These are phyloP conservation scores for Spheniscus mendiculus DNA, from an alignment of 2,113 vertebrate genomes.

Conservation along the genomic window DNA sequence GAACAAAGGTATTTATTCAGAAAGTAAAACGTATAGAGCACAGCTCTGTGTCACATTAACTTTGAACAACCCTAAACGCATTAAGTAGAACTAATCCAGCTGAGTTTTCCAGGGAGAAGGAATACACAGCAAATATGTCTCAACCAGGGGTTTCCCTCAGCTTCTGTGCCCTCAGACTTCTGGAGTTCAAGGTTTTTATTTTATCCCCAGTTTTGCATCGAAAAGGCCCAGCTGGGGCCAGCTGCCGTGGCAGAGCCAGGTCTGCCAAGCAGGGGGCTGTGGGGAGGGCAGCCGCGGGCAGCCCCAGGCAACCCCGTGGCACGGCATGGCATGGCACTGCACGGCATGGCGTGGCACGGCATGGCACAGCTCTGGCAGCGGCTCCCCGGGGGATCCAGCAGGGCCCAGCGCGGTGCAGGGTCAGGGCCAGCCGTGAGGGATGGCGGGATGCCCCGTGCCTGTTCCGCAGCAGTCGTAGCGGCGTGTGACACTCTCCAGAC, in stretches of 20 bases:
- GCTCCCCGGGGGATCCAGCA: not conserved
- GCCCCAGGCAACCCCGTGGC: not conserved
- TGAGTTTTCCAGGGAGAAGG: not conserved
- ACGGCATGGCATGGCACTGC: rapidly evolving
- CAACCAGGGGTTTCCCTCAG: not conserved
- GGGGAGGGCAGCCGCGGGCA: not conserved
- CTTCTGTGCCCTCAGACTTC: not conserved
- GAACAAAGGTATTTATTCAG: not conserved
- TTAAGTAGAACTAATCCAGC: not conserved
- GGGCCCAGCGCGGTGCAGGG: too few species aligned
- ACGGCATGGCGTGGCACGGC: rapidly evolving
- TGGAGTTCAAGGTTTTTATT: rapidly evolving
- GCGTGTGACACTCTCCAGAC: not conserved
- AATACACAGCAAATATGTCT: rapidly evolving
- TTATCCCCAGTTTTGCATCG: not conserved
- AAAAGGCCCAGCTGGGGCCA: not conserved
- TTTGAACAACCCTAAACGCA: not conserved
- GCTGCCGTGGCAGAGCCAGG: rapidly evolving
- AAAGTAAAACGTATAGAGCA: not conserved
- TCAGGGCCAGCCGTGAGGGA: not conserved
- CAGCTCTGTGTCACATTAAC: not conserved
- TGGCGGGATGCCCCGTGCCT: not conserved
- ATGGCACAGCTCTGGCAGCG: rapidly evolving
- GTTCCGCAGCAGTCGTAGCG: rapidly evolving
- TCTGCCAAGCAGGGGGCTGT: rapidly evolving